A percentile compares a stretch with the other conserved stretches of the same genome.
Evolutionary conservation across 2,888 invertebrate genomes (phyloP).

Genomic region (Cactoblastis cactorum): DNA sequence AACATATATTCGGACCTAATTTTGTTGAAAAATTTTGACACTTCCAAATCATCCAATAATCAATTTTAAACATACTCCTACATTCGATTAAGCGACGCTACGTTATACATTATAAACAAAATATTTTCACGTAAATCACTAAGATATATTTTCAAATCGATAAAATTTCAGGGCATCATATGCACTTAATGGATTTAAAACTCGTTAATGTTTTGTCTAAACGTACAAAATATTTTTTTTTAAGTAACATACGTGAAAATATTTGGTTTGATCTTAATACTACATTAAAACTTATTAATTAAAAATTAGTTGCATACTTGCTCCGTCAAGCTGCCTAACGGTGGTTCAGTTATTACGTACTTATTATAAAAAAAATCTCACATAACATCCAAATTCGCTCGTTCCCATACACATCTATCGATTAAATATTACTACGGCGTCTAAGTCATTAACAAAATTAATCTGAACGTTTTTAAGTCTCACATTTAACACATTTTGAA

Average conservation of each 20-base stretch:
- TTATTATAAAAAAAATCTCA: conserved; percentile 41
- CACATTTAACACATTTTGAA: conserved; percentile 54
- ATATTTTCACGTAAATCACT: conserved; percentile 31
- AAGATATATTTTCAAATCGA: conserved; percentile 9
- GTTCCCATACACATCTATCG: conserved; percentile 53
- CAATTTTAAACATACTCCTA: conserved; percentile 46
- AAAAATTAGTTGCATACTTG: conserved; percentile 69
- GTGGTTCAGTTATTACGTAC: conserved; percentile 64
- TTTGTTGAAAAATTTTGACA: conserved; percentile 69
- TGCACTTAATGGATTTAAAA: neutral
- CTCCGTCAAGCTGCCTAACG: conserved; percentile 62
- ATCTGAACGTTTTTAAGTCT: conserved; percentile 69
- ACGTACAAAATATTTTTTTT: conserved; percentile 1
- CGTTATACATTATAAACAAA: conserved; percentile 45
- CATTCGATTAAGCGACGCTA: conserved; percentile 56
- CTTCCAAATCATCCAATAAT: conserved; percentile 62
- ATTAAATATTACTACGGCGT: conserved; percentile 49
- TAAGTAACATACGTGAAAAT: conserved; percentile 36
- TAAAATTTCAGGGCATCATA: neutral
- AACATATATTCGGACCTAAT: too few relatives aligned
- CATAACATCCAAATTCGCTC: conserved; percentile 64
- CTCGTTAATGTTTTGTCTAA: conserved; percentile 1
- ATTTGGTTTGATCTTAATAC: conserved; percentile 44
- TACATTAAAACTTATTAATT: conserved; percentile 48
- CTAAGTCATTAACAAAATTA: conserved; percentile 62